These are phyloP conservation scores for Crotophaga sulcirostris DNA, from an alignment of 2,113 vertebrate species.

Conservation along the genomic window DNA sequence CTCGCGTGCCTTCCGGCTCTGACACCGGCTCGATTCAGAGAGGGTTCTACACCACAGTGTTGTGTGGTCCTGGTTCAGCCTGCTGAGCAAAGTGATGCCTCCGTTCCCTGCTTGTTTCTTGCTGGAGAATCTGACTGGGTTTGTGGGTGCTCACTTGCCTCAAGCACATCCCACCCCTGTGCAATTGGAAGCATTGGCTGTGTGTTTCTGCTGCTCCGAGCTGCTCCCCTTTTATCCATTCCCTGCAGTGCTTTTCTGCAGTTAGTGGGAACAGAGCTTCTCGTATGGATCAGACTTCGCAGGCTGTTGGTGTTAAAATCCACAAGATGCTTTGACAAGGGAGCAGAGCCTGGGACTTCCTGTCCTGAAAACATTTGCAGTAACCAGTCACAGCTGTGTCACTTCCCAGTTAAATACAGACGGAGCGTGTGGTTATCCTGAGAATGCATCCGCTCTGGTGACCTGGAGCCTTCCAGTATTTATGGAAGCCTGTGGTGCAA, in stretches of 20 bases:
- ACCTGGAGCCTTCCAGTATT: not conserved
- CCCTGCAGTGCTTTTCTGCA: not conserved
- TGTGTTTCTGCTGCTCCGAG: not conserved
- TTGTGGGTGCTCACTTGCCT: not conserved
- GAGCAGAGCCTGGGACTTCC: constrained; percentile 3
- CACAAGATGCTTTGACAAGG: constrained; percentile 22
- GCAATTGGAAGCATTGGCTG: not conserved
- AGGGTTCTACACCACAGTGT: not conserved
- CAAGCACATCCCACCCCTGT: not conserved
- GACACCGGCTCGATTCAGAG: fast-evolving
- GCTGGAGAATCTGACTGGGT: not conserved
- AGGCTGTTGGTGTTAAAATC: constrained; percentile 30
- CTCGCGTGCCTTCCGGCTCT: not conserved
- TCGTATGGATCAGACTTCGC: not conserved
- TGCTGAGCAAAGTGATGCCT: not conserved
- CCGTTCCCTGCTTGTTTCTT: not conserved
- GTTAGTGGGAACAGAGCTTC: not conserved
- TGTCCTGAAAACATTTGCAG: constrained; percentile 26
- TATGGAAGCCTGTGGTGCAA: not conserved
- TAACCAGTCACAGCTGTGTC: not conserved
- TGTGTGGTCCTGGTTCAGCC: not conserved
- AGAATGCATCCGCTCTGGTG: not conserved
- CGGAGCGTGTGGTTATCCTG: constrained; percentile 3
- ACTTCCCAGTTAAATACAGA: constrained; percentile 3
- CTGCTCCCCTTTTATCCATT: not conserved